A percentile compares a stretch with the other conserved stretches of the same genome.
Evolutionary conservation across 2,888 invertebrate genomes (phyloP).

Genomic region (Drosophila hamatofila): DNA sequence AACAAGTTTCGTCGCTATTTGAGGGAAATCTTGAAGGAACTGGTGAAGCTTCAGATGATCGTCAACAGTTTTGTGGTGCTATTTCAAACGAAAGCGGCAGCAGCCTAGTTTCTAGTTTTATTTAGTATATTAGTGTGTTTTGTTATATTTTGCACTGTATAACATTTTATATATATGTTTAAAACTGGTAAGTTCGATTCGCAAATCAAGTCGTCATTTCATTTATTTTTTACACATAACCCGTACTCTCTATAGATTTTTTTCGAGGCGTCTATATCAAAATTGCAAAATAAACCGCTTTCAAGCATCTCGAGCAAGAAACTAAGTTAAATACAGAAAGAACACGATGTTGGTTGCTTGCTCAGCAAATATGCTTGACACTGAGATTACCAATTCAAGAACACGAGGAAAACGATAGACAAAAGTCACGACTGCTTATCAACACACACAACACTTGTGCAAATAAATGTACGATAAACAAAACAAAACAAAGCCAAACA

Average conservation of each 20-base stretch:
- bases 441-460: slow-evolving; percentile 48
- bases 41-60: too few species aligned
- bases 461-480: slow-evolving; percentile 11
- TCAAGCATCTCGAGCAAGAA: slow-evolving; percentile 1
- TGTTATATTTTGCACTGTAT: too few species aligned
- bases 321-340: slow-evolving; percentile 17
- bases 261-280: slow-evolving; percentile 2
- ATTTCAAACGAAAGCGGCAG: too few species aligned
- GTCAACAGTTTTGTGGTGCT: too few species aligned
- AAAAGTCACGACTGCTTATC: slow-evolving; percentile 38
- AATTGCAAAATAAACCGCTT: slow-evolving; percentile 7
- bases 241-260: background rate
- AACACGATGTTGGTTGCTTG: slow-evolving; percentile 6
- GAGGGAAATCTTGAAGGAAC: too few species aligned
- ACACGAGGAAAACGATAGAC: background rate
- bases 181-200: too few species aligned
- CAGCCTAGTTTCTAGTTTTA: too few species aligned
- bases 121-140: too few species aligned
- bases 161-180: too few species aligned
- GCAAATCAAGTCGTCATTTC: too few species aligned
- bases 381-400: slow-evolving; percentile 22
- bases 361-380: slow-evolving; percentile 29
- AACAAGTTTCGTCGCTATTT: too few species aligned
- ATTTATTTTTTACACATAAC: background rate
- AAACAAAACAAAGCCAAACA: background rate